Evolutionary conservation across 2,797 vertebrate species (phyloP).

Genomic region (Myiothlypis chrysogaster): DNA sequence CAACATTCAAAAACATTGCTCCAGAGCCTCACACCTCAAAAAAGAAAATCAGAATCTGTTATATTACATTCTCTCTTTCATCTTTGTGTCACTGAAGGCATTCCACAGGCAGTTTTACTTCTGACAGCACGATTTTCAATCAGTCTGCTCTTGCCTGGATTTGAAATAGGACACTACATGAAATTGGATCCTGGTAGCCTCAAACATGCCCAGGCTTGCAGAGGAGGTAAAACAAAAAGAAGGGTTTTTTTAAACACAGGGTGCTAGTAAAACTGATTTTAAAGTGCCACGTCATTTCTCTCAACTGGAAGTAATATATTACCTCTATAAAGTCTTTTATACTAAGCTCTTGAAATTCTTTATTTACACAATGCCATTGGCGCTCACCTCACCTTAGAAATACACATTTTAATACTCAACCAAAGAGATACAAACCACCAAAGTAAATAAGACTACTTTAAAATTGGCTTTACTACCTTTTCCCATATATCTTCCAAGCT

Average conservation of each 20-base stretch:
- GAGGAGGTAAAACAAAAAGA: slow-evolving; percentile 18
- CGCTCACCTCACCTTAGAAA: neutral
- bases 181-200: slow-evolving; percentile 51
- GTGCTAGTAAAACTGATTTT: slow-evolving; percentile 19
- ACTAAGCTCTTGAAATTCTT: slow-evolving; percentile 19
- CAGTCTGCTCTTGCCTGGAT: slow-evolving; percentile 12
- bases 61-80: neutral
- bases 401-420: slow-evolving; percentile 24
- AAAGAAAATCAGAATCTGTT: slow-evolving; percentile 17
- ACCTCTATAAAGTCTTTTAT: slow-evolving; percentile 12
- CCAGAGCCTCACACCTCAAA: neutral
- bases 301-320: neutral
- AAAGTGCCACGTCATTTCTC: neutral
- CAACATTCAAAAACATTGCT: neutral
- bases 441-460: slow-evolving; percentile 36
- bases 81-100: slow-evolving; percentile 17
- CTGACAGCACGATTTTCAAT: slow-evolving; percentile 10
- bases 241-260: neutral
- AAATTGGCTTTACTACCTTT: slow-evolving; percentile 14
- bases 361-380: neutral
- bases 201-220: slow-evolving; percentile 31
- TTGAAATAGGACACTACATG: slow-evolving; percentile 52
- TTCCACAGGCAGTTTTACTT: slow-evolving; percentile 51
- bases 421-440: slow-evolving; percentile 35
- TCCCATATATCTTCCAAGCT: neutral